Evolutionary conservation across 2,797 vertebrate genomes (phyloP).

Genomic region (Leptodactylus fallax): DNA sequence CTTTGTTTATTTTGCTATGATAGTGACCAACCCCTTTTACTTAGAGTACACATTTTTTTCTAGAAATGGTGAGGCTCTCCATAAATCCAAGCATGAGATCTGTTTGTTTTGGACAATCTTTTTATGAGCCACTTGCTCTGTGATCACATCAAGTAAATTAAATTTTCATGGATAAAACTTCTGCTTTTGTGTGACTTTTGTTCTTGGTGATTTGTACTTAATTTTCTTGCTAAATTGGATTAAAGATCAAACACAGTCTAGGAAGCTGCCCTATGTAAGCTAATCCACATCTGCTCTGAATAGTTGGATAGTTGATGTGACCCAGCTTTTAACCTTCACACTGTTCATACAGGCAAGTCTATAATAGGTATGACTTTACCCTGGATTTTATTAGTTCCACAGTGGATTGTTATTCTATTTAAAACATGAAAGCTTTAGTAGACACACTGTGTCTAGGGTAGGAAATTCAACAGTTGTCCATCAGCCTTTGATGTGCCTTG

Average conservation of each 20-base stretch:
- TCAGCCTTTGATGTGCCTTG: neutral
- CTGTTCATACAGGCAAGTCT: neutral
- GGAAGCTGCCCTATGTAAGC: neutral
- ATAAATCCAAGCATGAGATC: too few species aligned
- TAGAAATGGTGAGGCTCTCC: too few species aligned
- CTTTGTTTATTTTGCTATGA: too few species aligned
- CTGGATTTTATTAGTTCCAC: neutral
- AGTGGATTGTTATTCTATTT: slow-evolving; percentile 19
- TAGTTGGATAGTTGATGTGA: neutral
- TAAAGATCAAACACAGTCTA: slow-evolving; percentile 7
- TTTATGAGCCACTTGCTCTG: too few species aligned
- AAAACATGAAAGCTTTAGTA: slow-evolving; percentile 11
- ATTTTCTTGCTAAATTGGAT: neutral
- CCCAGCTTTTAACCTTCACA: slow-evolving; percentile 1
- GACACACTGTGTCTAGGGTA: neutral
- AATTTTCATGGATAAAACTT: neutral
- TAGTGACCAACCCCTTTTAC: too few species aligned
- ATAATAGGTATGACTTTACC: neutral
- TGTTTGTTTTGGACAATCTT: too few species aligned
- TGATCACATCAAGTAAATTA: too few species aligned
- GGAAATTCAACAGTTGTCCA: neutral
- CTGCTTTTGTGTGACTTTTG: neutral
- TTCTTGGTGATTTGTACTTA: neutral
- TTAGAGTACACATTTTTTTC: too few species aligned
- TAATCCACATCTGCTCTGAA: slow-evolving; percentile 25